A percentile compares a stretch with the other conserved stretches of the same genome.
These are phyloP conservation scores for Triops longicaudatus DNA, from an alignment of 1,140 invertebrate species.

Conservation along the genomic window DNA sequence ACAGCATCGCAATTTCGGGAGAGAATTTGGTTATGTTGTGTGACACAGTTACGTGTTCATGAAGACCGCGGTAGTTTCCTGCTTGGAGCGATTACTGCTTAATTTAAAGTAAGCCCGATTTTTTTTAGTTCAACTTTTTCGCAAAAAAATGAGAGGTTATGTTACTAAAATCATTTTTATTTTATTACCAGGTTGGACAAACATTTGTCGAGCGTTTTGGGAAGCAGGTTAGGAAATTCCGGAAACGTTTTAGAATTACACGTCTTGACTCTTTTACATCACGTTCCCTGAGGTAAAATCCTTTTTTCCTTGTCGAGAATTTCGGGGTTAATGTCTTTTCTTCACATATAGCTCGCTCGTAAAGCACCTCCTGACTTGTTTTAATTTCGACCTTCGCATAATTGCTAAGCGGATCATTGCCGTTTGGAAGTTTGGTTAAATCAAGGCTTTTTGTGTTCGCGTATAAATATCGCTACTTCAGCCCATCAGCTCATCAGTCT, in stretches of 20 bases:
- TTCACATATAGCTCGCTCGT: constrained; percentile 19
- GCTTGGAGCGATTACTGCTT: neutral
- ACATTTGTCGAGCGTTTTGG: constrained; percentile 61
- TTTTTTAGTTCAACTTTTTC: neutral
- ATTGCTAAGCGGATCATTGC: neutral
- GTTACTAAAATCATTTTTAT: constrained; percentile 29
- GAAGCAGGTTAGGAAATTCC: constrained; percentile 62
- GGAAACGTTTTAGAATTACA: constrained; percentile 67
- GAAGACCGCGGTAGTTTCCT: constrained; percentile 14
- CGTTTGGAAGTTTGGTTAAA: constrained; percentile 18
- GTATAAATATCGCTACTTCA: neutral
- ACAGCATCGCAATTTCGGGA: neutral
- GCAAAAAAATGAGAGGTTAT: neutral
- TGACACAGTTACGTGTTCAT: neutral
- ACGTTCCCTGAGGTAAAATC: constrained; percentile 60
- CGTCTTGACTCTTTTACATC: constrained; percentile 66
- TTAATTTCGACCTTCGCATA: neutral
- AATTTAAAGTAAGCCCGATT: neutral
- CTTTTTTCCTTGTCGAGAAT: constrained; percentile 12
- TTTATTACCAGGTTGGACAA: constrained; percentile 54
- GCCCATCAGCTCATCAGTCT: constrained; percentile 1
- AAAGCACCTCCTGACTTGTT: constrained; percentile 16
- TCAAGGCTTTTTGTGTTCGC: neutral
- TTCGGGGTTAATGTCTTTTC: neutral
- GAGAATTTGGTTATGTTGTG: neutral